A percentile compares a stretch with the other conserved stretches of the same genome.
Evolutionary conservation across 2,888 invertebrate genomes (phyloP).

Genomic region (Scaptomyza parva): DNA sequence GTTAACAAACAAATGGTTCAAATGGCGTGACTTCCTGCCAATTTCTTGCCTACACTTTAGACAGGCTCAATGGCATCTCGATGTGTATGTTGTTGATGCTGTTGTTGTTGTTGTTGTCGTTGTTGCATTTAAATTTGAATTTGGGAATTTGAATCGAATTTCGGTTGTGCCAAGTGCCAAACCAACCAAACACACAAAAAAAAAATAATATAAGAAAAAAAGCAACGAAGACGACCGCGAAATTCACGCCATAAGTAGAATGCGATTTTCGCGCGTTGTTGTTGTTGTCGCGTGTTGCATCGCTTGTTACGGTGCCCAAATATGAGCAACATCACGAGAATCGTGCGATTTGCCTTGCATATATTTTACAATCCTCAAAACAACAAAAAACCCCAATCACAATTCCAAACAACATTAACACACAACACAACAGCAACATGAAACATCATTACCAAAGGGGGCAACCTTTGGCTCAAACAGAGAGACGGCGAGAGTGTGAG

Average conservation of each 20-base stretch:
- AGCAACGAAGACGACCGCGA: constrained; percentile 63
- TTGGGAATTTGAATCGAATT: constrained; percentile 78
- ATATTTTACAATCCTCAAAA: constrained; percentile 73
- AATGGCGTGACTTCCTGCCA: constrained; percentile 79
- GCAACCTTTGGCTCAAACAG: constrained; percentile 33
- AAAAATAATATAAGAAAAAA: constrained; percentile 9
- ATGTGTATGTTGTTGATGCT: constrained; percentile 29
- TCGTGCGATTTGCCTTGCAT: constrained; percentile 82
- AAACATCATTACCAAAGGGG: constrained; percentile 68
- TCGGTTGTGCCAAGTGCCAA: constrained; percentile 68
- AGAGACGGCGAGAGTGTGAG: not conserved
- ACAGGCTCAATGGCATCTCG: constrained; percentile 33
- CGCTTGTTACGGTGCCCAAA: constrained; percentile 81
- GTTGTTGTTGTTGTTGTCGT: constrained; percentile 27
- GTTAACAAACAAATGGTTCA: constrained; percentile 75
- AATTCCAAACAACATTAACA: constrained; percentile 35
- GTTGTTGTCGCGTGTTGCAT: constrained; percentile 73
- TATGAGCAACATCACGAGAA: constrained; percentile 84
- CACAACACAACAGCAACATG: constrained; percentile 52
- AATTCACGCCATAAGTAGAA: constrained; percentile 81
- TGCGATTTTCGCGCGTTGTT: constrained; percentile 76
- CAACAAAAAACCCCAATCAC: constrained; percentile 38
- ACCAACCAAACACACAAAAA: constrained; percentile 21
- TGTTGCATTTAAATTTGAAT: constrained; percentile 77
- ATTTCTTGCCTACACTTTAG: constrained; percentile 52